phyloP scores from a whole-genome alignment of 2,113 vertebrate genomes.

The Taurulus bubalis region DNA sequence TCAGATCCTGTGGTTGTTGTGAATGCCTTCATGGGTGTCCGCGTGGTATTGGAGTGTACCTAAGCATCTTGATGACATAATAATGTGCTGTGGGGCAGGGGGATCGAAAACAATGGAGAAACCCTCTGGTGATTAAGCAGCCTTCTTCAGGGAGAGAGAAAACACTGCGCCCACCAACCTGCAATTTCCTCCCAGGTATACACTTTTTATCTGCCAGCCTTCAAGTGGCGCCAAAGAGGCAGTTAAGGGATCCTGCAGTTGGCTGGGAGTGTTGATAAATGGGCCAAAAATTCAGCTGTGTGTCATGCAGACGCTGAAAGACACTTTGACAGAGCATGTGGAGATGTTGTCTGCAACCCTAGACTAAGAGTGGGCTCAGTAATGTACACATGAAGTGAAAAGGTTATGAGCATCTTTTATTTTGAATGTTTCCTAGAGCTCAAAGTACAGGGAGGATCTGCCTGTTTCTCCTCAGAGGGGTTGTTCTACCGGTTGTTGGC shows the following conservation, averaged over 20 bases:
- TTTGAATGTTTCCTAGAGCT: slow-evolving; percentile 28
- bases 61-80: slow-evolving; percentile 35
- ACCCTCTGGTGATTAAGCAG: slow-evolving; percentile 72
- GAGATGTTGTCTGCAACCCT: background rate
- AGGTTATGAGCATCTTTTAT: slow-evolving; percentile 8
- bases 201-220: slow-evolving; percentile 82
- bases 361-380: background rate
- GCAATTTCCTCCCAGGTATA: slow-evolving; percentile 79
- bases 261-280: slow-evolving; percentile 17
- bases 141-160: slow-evolving; percentile 47
- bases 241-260: slow-evolving; percentile 35
- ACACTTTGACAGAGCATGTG: background rate
- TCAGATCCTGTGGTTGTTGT: background rate
- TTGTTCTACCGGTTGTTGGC: slow-evolving; percentile 60
- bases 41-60: slow-evolving; percentile 19
- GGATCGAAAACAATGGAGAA: slow-evolving; percentile 37
- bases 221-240: slow-evolving; percentile 78
- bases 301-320: slow-evolving; percentile 12
- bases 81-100: slow-evolving; percentile 60
- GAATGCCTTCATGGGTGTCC: slow-evolving; percentile 77
- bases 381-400: background rate
- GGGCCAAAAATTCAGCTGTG: slow-evolving; percentile 33
- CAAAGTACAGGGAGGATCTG: slow-evolving; percentile 18
- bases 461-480: slow-evolving; percentile 66
- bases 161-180: slow-evolving; percentile 68